These are phyloP conservation scores for Pomatorhinus ruficollis DNA, from an alignment of 2,113 vertebrate genomes.

Conservation along the genomic window DNA sequence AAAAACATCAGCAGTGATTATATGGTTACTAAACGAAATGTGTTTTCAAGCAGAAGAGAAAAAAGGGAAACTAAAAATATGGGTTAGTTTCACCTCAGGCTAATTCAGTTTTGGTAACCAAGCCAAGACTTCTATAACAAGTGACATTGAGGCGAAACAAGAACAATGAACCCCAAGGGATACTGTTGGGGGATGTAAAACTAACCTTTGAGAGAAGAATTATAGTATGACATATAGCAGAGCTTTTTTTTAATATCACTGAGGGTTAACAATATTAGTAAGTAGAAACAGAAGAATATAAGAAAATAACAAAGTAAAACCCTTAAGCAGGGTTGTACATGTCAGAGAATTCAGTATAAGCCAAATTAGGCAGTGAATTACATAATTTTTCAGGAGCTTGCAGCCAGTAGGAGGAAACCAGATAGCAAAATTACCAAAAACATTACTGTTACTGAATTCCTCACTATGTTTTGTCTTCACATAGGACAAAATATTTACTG, in stretches of 20 bases:
- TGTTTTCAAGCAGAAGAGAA: neutral
- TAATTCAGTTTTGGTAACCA: neutral
- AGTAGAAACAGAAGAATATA: neutral
- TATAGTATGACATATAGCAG: neutral
- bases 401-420: neutral
- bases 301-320: neutral
- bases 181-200: neutral
- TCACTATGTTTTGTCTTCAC: neutral
- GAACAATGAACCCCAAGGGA: neutral
- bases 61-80: neutral
- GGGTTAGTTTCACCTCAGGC: neutral
- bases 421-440: neutral
- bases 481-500: neutral
- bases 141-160: neutral
- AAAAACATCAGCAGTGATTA: neutral
- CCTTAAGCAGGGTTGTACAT: neutral
- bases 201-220: neutral
- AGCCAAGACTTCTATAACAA: neutral
- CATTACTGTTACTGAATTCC: neutral
- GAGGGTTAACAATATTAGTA: neutral
- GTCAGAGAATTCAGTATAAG: neutral
- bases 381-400: neutral
- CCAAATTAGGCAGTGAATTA: neutral
- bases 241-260: neutral
- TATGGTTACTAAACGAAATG: neutral